Evolutionary conservation across 1,140 invertebrate species (phyloP).

Genomic region (Metopolophium dirhodum): DNA sequence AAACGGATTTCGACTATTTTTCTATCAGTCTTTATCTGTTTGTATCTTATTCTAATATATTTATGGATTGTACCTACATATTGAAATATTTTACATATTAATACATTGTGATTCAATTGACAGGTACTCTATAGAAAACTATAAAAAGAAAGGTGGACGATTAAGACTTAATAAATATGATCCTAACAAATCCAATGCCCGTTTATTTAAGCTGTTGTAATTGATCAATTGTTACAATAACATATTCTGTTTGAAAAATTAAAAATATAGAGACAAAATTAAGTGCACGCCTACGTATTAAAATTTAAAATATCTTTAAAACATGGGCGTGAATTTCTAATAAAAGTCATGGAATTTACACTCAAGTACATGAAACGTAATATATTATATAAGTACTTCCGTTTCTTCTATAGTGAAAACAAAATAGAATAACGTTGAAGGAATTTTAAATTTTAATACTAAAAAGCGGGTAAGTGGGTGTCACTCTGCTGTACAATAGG

Average conservation of each 20-base stretch:
- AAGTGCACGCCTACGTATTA: not conserved
- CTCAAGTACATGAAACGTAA: not conserved
- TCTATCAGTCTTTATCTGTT: not conserved
- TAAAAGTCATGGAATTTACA: not conserved
- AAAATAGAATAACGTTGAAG: not conserved
- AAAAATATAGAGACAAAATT: not conserved
- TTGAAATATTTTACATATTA: not conserved
- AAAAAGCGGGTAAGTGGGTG: not conserved
- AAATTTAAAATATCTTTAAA: slow-evolving; percentile 39
- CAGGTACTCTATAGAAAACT: not conserved
- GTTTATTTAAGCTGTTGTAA: not conserved
- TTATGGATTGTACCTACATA: not conserved
- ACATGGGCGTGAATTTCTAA: slow-evolving; percentile 9
- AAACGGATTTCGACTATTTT: not conserved
- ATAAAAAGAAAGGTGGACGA: not conserved
- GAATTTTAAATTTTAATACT: not conserved
- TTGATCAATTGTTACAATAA: not conserved
- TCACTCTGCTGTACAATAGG: too few relatives aligned
- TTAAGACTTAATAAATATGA: not conserved
- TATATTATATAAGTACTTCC: not conserved
- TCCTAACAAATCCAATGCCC: not conserved
- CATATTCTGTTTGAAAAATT: not conserved
- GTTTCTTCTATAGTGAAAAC: not conserved
- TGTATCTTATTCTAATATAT: not conserved
- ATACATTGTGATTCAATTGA: not conserved